These are phyloP conservation scores for Thunnus maccoyii DNA, from an alignment of 2,113 vertebrate genomes.

Conservation along the genomic window DNA sequence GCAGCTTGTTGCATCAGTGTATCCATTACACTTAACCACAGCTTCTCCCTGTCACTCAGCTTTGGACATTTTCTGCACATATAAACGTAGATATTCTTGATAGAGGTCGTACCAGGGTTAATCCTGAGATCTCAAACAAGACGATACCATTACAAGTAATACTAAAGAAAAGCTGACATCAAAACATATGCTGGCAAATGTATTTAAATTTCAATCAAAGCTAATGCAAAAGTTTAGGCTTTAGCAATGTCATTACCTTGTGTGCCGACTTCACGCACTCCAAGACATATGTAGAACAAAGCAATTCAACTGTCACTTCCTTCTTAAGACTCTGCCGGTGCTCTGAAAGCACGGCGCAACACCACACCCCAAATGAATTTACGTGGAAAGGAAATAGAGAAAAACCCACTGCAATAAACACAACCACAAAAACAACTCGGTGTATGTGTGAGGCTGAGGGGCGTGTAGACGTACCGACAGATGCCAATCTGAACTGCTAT, in stretches of 20 bases:
- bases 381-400: slow-evolving; percentile 66
- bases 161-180: background rate
- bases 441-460: background rate
- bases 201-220: background rate
- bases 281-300: slow-evolving; percentile 40
- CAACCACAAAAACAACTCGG: slow-evolving; percentile 48
- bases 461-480: slow-evolving; percentile 54
- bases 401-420: slow-evolving; percentile 44
- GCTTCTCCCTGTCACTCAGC: slow-evolving; percentile 31
- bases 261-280: slow-evolving; percentile 49
- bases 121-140: slow-evolving; percentile 13
- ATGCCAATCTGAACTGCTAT: slow-evolving; percentile 39
- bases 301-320: slow-evolving; percentile 64
- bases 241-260: slow-evolving; percentile 37
- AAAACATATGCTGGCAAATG: background rate
- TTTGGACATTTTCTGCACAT: slow-evolving; percentile 10
- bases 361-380: slow-evolving; percentile 68
- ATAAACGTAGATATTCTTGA: background rate
- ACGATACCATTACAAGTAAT: background rate
- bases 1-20: slow-evolving; percentile 74
- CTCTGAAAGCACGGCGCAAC: slow-evolving; percentile 20
- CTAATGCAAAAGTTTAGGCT: background rate
- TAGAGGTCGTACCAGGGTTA: background rate
- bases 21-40: slow-evolving; percentile 36
- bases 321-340: slow-evolving; percentile 34